phyloP scores from a whole-genome alignment of 2,888 invertebrate genomes.

The Drosophila cognata region DNA sequence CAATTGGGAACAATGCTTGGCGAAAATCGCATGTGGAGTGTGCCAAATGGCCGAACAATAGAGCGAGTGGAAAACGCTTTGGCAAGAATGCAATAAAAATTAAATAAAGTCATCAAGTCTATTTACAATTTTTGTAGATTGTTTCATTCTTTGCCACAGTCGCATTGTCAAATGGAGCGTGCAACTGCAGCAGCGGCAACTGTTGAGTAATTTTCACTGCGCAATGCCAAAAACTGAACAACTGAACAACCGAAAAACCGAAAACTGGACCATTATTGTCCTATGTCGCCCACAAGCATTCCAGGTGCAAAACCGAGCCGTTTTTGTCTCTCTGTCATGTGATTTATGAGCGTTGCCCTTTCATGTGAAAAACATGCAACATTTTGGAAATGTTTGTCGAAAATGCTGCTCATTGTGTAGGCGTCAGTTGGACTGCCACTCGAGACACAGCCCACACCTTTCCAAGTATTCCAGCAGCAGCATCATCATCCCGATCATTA shows the following conservation, averaged over 20 bases:
- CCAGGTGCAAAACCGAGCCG: conserved; percentile 67
- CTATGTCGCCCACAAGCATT: conserved; percentile 65
- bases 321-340: conserved; percentile 28
- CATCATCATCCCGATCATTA: conserved; percentile 25
- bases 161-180: conserved; percentile 74
- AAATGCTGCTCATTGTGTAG: conserved; percentile 63
- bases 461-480: conserved; percentile 41
- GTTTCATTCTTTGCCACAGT: conserved; percentile 49
- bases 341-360: conserved; percentile 70
- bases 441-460: conserved; percentile 56
- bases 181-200: conserved; percentile 38
- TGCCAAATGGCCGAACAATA: conserved; percentile 63
- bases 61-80: conserved; percentile 44
- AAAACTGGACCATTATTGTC: conserved; percentile 33
- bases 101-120: conserved; percentile 79
- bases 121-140: conserved; percentile 73
- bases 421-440: conserved; percentile 69
- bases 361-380: conserved; percentile 49
- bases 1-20: conserved; percentile 39
- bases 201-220: conserved; percentile 71
- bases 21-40: conserved; percentile 56
- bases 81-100: conserved; percentile 74
- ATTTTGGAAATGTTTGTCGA: conserved; percentile 19
- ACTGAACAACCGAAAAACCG: conserved; percentile 17
- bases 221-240: neutral